Conservation (phyloP, 2,113 vertebrate genomes). For the Hiodon alosoides region DNA sequence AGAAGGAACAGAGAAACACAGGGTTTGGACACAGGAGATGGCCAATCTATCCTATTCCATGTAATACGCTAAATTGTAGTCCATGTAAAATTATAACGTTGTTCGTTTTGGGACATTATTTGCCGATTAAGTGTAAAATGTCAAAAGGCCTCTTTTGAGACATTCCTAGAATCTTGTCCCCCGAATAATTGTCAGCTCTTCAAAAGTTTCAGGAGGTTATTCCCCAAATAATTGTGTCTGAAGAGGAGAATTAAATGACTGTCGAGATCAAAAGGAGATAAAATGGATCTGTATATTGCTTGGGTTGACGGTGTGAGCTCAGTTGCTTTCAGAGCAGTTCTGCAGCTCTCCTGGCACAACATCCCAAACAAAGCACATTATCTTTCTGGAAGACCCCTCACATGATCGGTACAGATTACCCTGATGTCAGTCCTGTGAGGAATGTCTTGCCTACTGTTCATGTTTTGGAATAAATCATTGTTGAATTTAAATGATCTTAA, state of each 20-base stretch:
- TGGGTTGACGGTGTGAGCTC: neutral
- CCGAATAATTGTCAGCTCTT: neutral
- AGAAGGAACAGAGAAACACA: too few relatives aligned
- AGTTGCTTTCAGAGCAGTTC: neutral
- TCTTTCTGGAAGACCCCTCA: neutral
- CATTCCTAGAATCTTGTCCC: neutral
- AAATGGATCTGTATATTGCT: neutral
- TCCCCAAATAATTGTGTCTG: neutral
- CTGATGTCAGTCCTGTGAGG: neutral
- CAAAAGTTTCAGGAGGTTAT: neutral
- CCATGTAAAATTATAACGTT: too few relatives aligned
- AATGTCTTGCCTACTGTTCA: neutral
- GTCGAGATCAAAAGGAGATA: neutral
- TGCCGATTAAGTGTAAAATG: neutral
- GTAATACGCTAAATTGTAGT: too few relatives aligned
- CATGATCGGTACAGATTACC: neutral
- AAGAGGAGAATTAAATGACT: neutral
- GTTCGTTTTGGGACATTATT: neutral
- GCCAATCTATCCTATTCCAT: too few relatives aligned
- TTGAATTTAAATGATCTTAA: neutral
- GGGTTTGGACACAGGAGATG: too few relatives aligned
- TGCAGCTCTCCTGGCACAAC: neutral
- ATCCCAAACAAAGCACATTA: neutral
- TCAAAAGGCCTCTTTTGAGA: neutral
- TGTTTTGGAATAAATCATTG: neutral